Evolutionary conservation across 2,797 vertebrate genomes (phyloP), one percentile per base, ranked within the genome.

Genomic region (Harpagifer antarcticus): DNA sequence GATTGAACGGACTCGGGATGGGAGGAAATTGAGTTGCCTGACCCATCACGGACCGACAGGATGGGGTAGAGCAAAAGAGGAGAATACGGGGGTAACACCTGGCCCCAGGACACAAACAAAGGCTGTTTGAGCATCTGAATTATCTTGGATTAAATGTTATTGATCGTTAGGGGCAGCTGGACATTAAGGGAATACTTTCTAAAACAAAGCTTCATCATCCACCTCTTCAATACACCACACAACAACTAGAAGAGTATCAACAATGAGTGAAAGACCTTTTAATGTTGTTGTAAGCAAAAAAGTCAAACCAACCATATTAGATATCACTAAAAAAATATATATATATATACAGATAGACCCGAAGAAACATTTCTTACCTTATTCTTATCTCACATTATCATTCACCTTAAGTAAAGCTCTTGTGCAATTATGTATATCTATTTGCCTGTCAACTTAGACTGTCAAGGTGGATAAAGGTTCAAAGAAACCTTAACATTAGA

Each of bases 21-120:
- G 77, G 81, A 89, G 92, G 86, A 94, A 93, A 94, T 92, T 91
- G 89, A 89, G 89, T 91, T 88, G 88, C 88, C 88, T 89, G 89
- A 90, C 84, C 91, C 87, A 64, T 87, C 88, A 83, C 81, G 17
- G 82, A 62, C 78, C 19, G 63, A 68, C 54, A 52, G 81, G 84
- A 80, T 55, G 67, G 84, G 72, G 74, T 58, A n/a, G 76, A 60
- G 74, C 58, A 45, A 58, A 71, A 82, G 68, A 52, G 72, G 61
- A 61, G 52, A 31, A 61, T 9, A 43, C 23, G 65, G 76, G 65
- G 76, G 69, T 70, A 82, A 78, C 82, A 86, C 68, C 81, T 77
- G 81, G 54, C 68, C 78, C 73, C 33, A 77, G 68, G 79, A 92
- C 86, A 78, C 73, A 83, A 72, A 85, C 42, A 76, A 37, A 44